Evolutionary conservation across 2,888 invertebrate genomes (phyloP).

Genomic region (Dione vanillae): DNA sequence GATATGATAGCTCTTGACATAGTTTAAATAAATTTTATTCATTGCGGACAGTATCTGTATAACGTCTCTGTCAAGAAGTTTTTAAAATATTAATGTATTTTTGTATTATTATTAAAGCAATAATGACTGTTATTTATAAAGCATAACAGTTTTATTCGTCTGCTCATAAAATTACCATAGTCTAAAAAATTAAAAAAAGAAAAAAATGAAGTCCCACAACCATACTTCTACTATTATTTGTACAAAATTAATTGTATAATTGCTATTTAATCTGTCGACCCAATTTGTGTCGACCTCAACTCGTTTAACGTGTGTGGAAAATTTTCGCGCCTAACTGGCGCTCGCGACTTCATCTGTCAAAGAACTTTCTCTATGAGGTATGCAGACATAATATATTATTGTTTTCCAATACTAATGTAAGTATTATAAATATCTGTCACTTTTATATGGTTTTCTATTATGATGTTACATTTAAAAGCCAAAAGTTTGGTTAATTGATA

Average conservation of each 20-base stretch:
- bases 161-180: background rate
- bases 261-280: slow-evolving; percentile 51
- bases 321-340: slow-evolving; percentile 31
- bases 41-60: slow-evolving; percentile 51
- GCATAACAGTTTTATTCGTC: background rate
- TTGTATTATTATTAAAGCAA: background rate
- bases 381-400: slow-evolving; percentile 6
- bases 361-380: slow-evolving; percentile 27
- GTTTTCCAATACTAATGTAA: slow-evolving; percentile 7
- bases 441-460: background rate
- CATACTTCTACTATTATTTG: slow-evolving; percentile 11
- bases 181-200: background rate
- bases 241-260: slow-evolving; percentile 20
- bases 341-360: slow-evolving; percentile 9
- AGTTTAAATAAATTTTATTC: slow-evolving; percentile 55
- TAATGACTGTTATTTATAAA: background rate
- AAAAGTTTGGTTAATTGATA: background rate
- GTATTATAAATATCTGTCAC: slow-evolving; percentile 2
- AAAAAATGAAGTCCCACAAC: background rate
- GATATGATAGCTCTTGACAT: slow-evolving; percentile 62
- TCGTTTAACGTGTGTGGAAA: slow-evolving; percentile 36
- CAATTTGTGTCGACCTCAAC: slow-evolving; percentile 50
- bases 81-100: slow-evolving; percentile 31
- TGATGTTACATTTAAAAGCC: background rate
- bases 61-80: slow-evolving; percentile 64